Evolutionary conservation across 1,140 invertebrate species (phyloP).

Genomic region (Macrotrachela quadricornifera): DNA sequence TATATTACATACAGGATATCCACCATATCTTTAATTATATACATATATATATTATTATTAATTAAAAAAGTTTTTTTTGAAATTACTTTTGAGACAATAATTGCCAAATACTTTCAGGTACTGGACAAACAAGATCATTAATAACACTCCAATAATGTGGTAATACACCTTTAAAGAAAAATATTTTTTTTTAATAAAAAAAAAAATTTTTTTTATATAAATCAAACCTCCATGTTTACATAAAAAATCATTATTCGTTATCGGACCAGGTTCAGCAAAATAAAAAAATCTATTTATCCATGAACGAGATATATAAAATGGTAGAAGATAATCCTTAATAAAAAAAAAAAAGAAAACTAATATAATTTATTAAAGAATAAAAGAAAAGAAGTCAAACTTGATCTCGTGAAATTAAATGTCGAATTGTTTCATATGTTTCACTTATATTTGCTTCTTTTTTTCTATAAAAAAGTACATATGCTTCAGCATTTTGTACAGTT

Average conservation of each 20-base stretch:
- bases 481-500: slow-evolving; percentile 65
- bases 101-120: not conserved
- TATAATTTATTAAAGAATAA: too few relatives aligned
- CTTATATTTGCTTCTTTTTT: slow-evolving; percentile 21
- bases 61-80: too few relatives aligned
- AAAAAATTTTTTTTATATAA: too few relatives aligned
- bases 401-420: slow-evolving; percentile 1
- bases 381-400: too few relatives aligned
- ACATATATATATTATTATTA: not conserved
- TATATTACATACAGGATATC: not conserved
- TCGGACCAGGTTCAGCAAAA: slow-evolving; percentile 82
- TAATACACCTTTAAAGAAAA: slow-evolving; percentile 3
- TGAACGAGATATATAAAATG: slow-evolving; percentile 54
- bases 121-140: not conserved
- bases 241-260: slow-evolving; percentile 78
- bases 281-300: slow-evolving; percentile 81
- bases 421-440: not conserved
- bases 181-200: too few relatives aligned
- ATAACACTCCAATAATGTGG: slow-evolving; percentile 1
- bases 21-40: not conserved
- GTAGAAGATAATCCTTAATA: not conserved
- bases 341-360: not conserved
- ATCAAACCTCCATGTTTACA: slow-evolving; percentile 55
- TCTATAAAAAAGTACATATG: slow-evolving; percentile 87
- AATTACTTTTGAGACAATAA: not conserved